A percentile compares a stretch with the other conserved stretches of the same genome.
These are phyloP conservation scores for Mantis religiosa DNA, from an alignment of 2,888 invertebrate species.

Conservation along the genomic window DNA sequence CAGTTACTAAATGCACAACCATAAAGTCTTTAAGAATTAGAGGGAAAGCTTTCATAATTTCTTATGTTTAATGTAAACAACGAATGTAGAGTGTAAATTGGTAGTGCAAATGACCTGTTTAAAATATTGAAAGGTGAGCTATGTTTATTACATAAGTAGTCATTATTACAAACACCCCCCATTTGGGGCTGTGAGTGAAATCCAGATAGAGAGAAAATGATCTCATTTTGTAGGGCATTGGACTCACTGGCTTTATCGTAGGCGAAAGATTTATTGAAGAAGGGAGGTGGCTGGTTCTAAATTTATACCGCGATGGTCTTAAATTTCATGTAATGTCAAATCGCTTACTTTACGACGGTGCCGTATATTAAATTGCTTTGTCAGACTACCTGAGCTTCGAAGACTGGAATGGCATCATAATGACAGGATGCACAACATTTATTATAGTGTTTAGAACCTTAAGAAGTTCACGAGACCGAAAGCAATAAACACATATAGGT, in stretches of 20 bases:
- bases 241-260: neutral
- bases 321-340: neutral
- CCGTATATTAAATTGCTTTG: neutral
- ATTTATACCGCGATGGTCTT: neutral
- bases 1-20: too few species aligned
- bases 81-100: too few species aligned
- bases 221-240: neutral
- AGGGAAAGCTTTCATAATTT: too few species aligned
- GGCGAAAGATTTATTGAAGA: neutral
- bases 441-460: neutral
- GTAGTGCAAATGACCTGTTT: too few species aligned
- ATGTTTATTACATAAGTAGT: too few species aligned
- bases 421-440: neutral
- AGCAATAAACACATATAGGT: too few species aligned
- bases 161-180: too few species aligned
- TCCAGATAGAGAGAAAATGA: neutral
- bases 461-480: neutral
- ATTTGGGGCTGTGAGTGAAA: too few species aligned
- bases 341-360: neutral
- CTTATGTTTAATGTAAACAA: too few species aligned
- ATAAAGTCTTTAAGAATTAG: too few species aligned
- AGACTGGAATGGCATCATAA: neutral
- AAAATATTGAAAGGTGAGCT: too few species aligned
- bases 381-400: neutral
- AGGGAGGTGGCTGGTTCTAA: neutral